Conservation (phyloP, 2,888 invertebrate genomes). For the Helleia helle region DNA sequence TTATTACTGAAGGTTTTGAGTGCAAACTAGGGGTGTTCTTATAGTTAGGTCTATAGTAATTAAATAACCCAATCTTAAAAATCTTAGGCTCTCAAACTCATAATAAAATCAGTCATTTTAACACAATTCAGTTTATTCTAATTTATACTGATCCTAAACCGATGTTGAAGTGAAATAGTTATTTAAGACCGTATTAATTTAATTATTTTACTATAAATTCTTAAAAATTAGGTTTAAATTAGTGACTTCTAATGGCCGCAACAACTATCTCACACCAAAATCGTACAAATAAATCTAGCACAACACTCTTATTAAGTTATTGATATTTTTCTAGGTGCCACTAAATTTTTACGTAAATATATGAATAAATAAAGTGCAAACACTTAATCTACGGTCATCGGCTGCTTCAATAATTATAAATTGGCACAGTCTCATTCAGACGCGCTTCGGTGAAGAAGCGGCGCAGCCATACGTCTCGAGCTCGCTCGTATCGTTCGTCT, state of each 20-base stretch:
- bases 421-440: conserved; percentile 69
- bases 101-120: conserved; percentile 74
- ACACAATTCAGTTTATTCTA: conserved; percentile 71
- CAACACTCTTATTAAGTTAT: conserved; percentile 74
- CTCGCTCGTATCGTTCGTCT: conserved; percentile 6
- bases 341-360: conserved; percentile 69
- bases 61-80: conserved; percentile 65
- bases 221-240: conserved; percentile 67
- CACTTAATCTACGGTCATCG: conserved; percentile 73
- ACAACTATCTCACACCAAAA: conserved; percentile 61
- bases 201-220: conserved; percentile 66
- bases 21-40: conserved; percentile 70
- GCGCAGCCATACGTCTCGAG: conserved; percentile 14
- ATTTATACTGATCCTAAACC: conserved; percentile 68
- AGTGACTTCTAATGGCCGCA: conserved; percentile 65
- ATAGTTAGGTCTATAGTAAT: conserved; percentile 56
- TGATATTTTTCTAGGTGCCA: conserved; percentile 74
- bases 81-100: conserved; percentile 71
- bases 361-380: conserved; percentile 76
- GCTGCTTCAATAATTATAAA: conserved; percentile 62
- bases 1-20: conserved; percentile 57
- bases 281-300: conserved; percentile 67
- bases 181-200: conserved; percentile 43
- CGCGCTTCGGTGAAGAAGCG: conserved; percentile 21
- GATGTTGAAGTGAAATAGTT: conserved; percentile 64